phyloP scores from a whole-genome alignment of 2,797 vertebrate species.

The Fringilla coelebs region DNA sequence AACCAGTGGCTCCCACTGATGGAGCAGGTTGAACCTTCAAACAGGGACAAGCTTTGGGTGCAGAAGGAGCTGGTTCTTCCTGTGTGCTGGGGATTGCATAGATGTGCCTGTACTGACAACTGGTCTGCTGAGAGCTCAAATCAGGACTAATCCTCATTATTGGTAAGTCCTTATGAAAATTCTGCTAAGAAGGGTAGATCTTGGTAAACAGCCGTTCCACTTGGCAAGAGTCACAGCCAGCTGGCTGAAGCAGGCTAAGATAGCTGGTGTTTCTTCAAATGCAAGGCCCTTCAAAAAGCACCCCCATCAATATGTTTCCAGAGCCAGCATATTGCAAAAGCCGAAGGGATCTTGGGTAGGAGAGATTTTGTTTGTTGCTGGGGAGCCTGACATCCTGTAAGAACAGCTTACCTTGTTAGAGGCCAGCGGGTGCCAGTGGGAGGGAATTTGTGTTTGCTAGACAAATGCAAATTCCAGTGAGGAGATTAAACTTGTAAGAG shows the following conservation, averaged over 20 bases:
- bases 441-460: not conserved
- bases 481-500: slow-evolving; percentile 35
- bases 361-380: not conserved
- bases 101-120: not conserved
- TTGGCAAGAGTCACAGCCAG: not conserved
- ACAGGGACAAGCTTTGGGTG: not conserved
- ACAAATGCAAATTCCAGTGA: slow-evolving; percentile 26
- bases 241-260: not conserved
- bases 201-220: not conserved
- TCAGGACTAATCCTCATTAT: not conserved
- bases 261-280: not conserved
- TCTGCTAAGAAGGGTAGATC: not conserved
- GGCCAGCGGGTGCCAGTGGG: not conserved
- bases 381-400: not conserved
- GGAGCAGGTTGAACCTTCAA: not conserved
- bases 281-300: not conserved
- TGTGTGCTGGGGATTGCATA: not conserved
- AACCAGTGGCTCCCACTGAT: not conserved
- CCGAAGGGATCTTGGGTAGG: not conserved
- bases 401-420: not conserved
- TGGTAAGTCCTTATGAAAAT: not conserved
- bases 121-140: not conserved
- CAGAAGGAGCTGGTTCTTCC: not conserved
- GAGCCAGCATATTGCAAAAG: not conserved
- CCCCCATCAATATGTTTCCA: fast-evolving